Conservation (phyloP, 2,113 vertebrate genomes). For the Hippocampus comes region DNA sequence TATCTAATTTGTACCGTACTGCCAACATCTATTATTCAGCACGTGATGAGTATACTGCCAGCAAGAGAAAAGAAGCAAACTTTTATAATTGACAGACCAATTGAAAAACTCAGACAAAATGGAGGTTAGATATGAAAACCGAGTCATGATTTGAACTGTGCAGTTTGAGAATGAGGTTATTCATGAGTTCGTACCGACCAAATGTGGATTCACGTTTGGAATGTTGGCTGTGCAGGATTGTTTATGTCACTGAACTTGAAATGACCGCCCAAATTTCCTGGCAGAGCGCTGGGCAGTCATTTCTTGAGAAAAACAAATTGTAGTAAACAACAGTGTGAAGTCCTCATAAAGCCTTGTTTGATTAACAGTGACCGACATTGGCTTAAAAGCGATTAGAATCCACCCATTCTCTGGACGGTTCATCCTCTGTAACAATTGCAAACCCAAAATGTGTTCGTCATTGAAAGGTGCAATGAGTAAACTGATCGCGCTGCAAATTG, state of each 20-base stretch:
- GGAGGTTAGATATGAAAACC: neutral
- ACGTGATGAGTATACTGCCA: slow-evolving; percentile 25
- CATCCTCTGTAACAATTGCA: neutral
- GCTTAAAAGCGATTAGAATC: neutral
- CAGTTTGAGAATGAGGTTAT: slow-evolving; percentile 7
- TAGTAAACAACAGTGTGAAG: neutral
- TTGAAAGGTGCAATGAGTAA: neutral
- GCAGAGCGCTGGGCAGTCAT: slow-evolving; percentile 3
- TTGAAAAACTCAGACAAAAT: neutral
- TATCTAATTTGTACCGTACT: slow-evolving; percentile 43
- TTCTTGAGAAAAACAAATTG: neutral
- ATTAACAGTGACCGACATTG: neutral
- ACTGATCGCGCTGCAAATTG: neutral
- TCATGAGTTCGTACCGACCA: neutral
- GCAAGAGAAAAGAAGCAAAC: slow-evolving; percentile 11
- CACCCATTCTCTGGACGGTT: too few relatives aligned
- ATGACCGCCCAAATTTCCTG: slow-evolving; percentile 29
- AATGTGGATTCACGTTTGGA: neutral
- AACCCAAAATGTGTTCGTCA: neutral
- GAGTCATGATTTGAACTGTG: slow-evolving; percentile 1
- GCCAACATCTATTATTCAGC: slow-evolving; percentile 47
- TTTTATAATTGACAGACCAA: neutral
- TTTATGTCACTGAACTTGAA: slow-evolving; percentile 15
- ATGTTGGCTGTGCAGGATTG: slow-evolving; percentile 5
- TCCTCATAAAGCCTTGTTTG: neutral